Evolutionary conservation across 2,888 invertebrate genomes (phyloP), one percentile per base, ranked within the genome.

Genomic region (Hoplodrina blanda): DNA sequence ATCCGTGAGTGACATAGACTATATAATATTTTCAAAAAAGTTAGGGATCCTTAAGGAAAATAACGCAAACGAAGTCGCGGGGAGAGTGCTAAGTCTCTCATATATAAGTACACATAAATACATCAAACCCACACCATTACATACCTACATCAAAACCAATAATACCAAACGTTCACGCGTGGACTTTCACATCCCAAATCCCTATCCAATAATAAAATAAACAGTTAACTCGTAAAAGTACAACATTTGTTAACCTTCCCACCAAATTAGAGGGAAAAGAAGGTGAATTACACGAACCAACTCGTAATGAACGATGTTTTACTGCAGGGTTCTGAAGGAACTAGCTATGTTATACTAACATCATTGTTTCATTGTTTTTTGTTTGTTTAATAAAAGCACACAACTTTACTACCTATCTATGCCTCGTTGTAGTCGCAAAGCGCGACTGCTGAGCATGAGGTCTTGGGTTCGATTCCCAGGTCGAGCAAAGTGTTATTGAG

Each of bases 201-300:
- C 69, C 65, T 57, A 78, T 70, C 64, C 65, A 73, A 66, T 78
- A 85, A 79, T 81, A 80, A 81, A 85, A 75, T 80, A 54, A 67
- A 67, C 20, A n/a, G 13, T 68, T 15, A 15, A 67, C 44, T 67
- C 53, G 44, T 68, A 54, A 68, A 67, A 33, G 17, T 30, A 20
- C 10, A 15, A 41, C 66, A 53, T 53, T 53, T 44, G 46, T 20
- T 44, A 44, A 53, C 17, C 30, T 67, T 44, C 20, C 20, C 44
- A 46, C 33, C 13, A 46, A 44, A 67, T 20, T 52, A 53, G 20
- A 46, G 46, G 5, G 4, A n/a, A 46, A 54, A 53, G 15, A 54
- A 33, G 20, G 19, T 46, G 15, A 46, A 33, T n/a, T 68, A 20
- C 15, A 49, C 2, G 10, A 49, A n/a, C n/a, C 6, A 30, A 49